A percentile compares a stretch with the other conserved stretches of the same genome.
Evolutionary conservation across 2,797 vertebrate species (phyloP).

Genomic region (Muscicapa comitata): DNA sequence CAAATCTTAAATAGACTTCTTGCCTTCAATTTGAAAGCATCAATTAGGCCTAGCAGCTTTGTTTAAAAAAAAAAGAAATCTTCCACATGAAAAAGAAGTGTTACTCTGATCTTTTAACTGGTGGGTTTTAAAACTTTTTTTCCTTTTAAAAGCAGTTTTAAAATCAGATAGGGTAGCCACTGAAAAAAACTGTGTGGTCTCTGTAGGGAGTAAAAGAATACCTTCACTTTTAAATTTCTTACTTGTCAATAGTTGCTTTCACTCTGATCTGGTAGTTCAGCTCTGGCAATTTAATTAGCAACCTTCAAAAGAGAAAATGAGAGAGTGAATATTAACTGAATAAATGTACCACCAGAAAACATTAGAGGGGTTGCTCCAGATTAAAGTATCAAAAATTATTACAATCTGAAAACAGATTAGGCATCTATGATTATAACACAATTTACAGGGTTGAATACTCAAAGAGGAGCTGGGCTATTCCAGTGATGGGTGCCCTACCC

Average conservation of each 20-base stretch:
- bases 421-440: neutral
- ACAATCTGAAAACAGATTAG: neutral
- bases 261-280: conserved; percentile 97
- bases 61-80: neutral
- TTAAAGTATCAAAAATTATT: neutral
- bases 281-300: conserved; percentile 93
- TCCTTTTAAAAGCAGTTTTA: neutral
- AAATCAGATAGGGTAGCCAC: neutral
- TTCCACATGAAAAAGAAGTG: neutral
- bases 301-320: conserved; percentile 74
- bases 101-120: neutral
- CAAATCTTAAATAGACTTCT: neutral
- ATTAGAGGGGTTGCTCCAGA: neutral
- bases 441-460: neutral
- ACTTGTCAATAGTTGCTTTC: conserved; percentile 97
- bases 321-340: neutral
- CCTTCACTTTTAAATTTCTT: conserved; percentile 52
- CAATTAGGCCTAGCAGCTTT: neutral
- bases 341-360: neutral
- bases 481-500: neutral
- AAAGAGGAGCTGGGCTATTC: neutral
- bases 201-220: neutral
- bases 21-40: neutral
- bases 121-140: neutral
- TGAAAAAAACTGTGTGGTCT: neutral